Percentiles rank a stretch among this genome's conserved stretches.
These are phyloP conservation scores for Proctacanthus coquilletti DNA, from an alignment of 1,140 invertebrate genomes.

Conservation along the genomic window DNA sequence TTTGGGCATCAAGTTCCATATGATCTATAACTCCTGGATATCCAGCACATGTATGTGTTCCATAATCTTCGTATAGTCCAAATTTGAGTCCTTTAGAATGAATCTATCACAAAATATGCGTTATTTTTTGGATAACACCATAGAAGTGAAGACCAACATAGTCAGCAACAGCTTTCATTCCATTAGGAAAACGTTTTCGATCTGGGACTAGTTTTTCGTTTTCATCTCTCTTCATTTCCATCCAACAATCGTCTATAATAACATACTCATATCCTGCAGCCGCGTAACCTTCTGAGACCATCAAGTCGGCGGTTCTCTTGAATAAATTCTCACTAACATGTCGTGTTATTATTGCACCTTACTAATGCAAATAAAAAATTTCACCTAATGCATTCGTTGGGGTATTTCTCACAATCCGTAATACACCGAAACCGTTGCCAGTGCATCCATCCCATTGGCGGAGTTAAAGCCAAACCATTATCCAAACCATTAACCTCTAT, in stretches of 20 bases:
- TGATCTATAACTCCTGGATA: slow-evolving; percentile 69
- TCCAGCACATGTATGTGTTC: slow-evolving; percentile 64
- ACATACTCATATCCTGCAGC: slow-evolving; percentile 71
- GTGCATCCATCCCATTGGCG: slow-evolving; percentile 80
- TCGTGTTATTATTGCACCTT: slow-evolving; percentile 1
- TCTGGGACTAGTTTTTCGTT: slow-evolving; percentile 55
- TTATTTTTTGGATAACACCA: not conserved
- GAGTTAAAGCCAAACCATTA: slow-evolving; percentile 69
- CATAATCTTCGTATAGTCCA: slow-evolving; percentile 80
- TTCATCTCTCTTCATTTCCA: slow-evolving; percentile 47
- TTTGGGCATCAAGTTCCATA: slow-evolving; percentile 60
- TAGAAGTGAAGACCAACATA: slow-evolving; percentile 47
- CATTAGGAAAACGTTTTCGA: slow-evolving; percentile 60
- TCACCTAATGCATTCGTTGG: slow-evolving; percentile 84
- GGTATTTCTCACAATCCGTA: slow-evolving; percentile 82
- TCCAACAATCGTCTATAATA: slow-evolving; percentile 84
- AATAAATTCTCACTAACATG: slow-evolving; percentile 58
- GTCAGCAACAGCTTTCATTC: slow-evolving; percentile 62
- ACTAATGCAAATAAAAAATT: not conserved
- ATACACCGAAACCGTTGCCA: slow-evolving; percentile 90
- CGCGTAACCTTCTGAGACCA: slow-evolving; percentile 63
- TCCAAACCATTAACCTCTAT: slow-evolving; percentile 37
- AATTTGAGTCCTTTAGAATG: slow-evolving; percentile 68
- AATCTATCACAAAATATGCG: slow-evolving; percentile 36
- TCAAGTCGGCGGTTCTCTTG: slow-evolving; percentile 58